Conservation (phyloP, 2,113 vertebrate species). For the Brachypteracias leptosomus region DNA sequence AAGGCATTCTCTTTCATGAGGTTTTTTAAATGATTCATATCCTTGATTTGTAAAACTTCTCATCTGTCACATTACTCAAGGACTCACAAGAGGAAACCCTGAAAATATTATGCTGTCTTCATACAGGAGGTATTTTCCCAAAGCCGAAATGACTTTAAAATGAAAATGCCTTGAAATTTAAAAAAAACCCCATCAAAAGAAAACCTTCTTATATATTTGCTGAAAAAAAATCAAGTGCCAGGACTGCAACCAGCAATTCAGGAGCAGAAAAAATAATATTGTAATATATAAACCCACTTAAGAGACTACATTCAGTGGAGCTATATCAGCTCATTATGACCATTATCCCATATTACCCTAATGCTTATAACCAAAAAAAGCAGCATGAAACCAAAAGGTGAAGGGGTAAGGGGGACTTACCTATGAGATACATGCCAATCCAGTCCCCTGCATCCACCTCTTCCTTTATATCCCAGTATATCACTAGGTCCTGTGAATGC, state of each 20-base stretch:
- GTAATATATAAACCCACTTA: neutral
- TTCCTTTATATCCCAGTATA: conserved; percentile 98
- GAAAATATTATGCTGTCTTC: neutral
- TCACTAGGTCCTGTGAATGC: conserved; percentile 88
- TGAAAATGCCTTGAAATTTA: neutral
- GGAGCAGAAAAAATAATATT: neutral
- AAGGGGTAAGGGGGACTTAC: conserved; percentile 70
- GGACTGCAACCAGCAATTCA: neutral
- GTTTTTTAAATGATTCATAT: conserved; percentile 12
- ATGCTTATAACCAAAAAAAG: neutral
- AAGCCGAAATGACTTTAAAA: neutral
- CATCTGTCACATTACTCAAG: conserved; percentile 10
- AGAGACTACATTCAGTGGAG: neutral
- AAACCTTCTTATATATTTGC: neutral
- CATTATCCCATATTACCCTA: neutral
- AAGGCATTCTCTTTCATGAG: neutral
- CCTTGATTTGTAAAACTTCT: conserved; percentile 25
- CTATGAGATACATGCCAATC: conserved; percentile 97
- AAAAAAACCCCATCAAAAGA: neutral
- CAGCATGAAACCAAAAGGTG: neutral
- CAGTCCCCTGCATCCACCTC: conserved; percentile 97
- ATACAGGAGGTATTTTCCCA: neutral
- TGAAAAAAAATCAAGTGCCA: neutral
- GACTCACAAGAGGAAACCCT: neutral
- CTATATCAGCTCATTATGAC: neutral